These are phyloP conservation scores for Python bivittatus DNA, from an alignment of 2,113 vertebrate genomes.

Conservation along the genomic window DNA sequence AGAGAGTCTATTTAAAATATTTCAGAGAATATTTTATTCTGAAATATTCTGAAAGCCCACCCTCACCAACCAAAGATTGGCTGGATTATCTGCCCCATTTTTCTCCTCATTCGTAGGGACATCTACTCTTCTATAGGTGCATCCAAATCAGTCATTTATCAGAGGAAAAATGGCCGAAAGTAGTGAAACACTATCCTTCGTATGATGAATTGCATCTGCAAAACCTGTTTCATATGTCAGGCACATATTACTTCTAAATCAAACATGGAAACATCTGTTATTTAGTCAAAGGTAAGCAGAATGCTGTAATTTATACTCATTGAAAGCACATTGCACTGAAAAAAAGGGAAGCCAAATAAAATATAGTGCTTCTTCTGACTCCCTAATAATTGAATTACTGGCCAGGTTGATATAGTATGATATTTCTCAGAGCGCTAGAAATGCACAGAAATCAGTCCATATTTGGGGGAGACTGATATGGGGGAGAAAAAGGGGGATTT, in stretches of 20 bases:
- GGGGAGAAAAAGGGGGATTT: constrained; percentile 55
- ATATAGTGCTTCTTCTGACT: constrained; percentile 71
- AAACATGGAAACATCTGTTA: constrained; percentile 75
- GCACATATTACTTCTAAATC: constrained; percentile 72
- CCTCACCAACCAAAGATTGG: background rate
- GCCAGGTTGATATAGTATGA: constrained; percentile 51
- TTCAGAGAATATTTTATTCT: too few species aligned
- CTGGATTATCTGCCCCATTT: background rate
- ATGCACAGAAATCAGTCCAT: constrained; percentile 57
- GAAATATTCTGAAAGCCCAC: background rate
- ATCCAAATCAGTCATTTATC: constrained; percentile 28
- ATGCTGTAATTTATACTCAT: constrained; percentile 74
- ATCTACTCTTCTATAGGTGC: constrained; percentile 45
- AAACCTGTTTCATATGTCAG: constrained; percentile 70
- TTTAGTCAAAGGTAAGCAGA: constrained; percentile 77
- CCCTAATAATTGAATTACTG: constrained; percentile 60
- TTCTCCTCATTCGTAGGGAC: background rate
- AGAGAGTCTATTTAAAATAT: too few species aligned
- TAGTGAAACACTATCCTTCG: constrained; percentile 45
- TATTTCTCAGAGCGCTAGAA: constrained; percentile 50
- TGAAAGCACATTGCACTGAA: constrained; percentile 65
- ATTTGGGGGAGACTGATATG: constrained; percentile 67
- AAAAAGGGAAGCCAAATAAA: constrained; percentile 77
- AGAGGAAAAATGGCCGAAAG: constrained; percentile 40
- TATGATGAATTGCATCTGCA: constrained; percentile 68